Percentiles rank a stretch among this genome's conserved stretches.
phyloP scores from a whole-genome alignment of 2,797 vertebrate species.

The Thalassophryne amazonica region DNA sequence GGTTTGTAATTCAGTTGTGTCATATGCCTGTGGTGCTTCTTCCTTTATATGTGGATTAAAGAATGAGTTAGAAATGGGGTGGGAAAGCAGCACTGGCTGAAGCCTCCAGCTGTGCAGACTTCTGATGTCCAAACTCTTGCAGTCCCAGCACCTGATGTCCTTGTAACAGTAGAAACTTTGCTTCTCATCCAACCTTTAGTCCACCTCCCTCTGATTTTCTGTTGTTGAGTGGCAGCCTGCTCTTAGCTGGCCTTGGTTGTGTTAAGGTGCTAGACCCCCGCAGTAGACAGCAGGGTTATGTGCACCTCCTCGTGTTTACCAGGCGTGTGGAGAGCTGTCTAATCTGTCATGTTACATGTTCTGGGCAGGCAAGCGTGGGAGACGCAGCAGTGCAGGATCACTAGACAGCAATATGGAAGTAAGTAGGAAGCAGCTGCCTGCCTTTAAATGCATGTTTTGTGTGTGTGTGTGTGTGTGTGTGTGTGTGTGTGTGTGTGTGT shows the following conservation, averaged over 20 bases:
- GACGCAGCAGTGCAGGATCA: conserved; percentile 99
- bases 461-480: conserved; percentile 60
- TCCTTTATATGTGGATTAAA: too few species aligned
- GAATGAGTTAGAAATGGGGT: too few species aligned
- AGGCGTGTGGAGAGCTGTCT: conserved; percentile 66
- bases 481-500: conserved; percentile 51
- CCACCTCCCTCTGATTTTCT: conserved; percentile 3
- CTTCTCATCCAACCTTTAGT: conserved; percentile 17
- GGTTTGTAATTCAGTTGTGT: too few species aligned
- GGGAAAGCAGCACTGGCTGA: too few species aligned
- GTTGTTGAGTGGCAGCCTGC: conserved; percentile 7
- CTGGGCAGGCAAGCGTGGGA: conserved; percentile 98
- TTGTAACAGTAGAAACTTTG: not conserved
- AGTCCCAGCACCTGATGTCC: conserved; percentile 3
- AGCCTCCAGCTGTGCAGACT: conserved; percentile 6
- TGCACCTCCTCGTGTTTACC: conserved; percentile 63
- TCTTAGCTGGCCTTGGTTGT: conserved; percentile 28
- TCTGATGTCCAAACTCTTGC: not conserved
- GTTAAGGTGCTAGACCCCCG: conserved; percentile 43
- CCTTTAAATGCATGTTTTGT: too few species aligned
- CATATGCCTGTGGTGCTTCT: too few species aligned
- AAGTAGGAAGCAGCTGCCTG: conserved; percentile 89
- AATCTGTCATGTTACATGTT: conserved; percentile 97
- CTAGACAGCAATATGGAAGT: conserved; percentile 99
- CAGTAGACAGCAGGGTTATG: conserved; percentile 18